Base-by-base conservation (phyloP, 2,888 invertebrate species). In the Drosophila formosana region DNA sequence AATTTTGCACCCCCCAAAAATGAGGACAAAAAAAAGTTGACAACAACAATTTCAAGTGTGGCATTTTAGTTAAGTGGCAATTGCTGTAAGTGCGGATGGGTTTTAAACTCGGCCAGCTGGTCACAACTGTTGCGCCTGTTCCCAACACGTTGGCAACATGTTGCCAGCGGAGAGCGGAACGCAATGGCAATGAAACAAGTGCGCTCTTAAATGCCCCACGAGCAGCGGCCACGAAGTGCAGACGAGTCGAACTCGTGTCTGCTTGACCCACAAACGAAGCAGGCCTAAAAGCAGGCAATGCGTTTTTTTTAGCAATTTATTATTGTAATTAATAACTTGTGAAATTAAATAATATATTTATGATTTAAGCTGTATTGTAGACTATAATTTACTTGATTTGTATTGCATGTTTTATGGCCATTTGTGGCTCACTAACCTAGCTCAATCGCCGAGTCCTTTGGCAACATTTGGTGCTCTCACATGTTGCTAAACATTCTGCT, bases 81-180 rank as follows among this genome's bases (percentile, higher is more conserved):
- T 82, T 72, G 66, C 41, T 56, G 51, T 76, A 66, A 82, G 77
- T 82, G 68, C 46, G 57, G 11, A 49, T 2, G 32, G 13, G 46
- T 23, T 37, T 30, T 26, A 51, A 28, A 47, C 57, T 53, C 45
- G 43, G 34, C 9, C 58, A 75, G 80, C 80, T 77, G 75, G 41
- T 49, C 69, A 51, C 83, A 83, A 83, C 83, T 83, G 83, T 83
- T 83, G 83, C 78, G 39, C 52, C 34, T 67, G 37, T 37, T 37
- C 45, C 1, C 18, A 18, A 18, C 18, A 18, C 18, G 18, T 6
- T 62, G 1, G 46, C 76, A 84, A 84, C 88, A 84, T 82, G 89
- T 88, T 85, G 89, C 85, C 6, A 82, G 55, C 7, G 46, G 72
- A 84, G 81, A 71, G 78, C 50, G 89, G 82, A 61, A 85, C 67